phyloP scores from a whole-genome alignment of 2,797 vertebrate species.

The Tapera naevia region DNA sequence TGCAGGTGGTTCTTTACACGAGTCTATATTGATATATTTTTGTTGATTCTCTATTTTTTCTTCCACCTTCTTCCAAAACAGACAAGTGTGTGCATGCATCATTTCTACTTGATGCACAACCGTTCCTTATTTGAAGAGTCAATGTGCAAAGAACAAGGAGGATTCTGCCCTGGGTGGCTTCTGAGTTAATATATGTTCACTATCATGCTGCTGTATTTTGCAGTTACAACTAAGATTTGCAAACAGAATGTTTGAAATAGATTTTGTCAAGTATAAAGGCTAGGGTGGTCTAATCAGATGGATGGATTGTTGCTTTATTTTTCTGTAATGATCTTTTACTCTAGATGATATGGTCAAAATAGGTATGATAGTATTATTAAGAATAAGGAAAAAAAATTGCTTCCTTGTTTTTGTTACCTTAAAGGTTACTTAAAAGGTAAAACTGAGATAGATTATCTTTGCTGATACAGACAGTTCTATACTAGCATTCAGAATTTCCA shows the following conservation, averaged over 20 bases:
- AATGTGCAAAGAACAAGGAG: not conserved
- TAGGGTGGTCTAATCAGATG: not conserved
- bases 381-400: not conserved
- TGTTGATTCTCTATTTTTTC: not conserved
- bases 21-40: not conserved
- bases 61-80: not conserved
- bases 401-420: not conserved
- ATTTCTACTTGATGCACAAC: rapidly evolving
- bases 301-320: not conserved
- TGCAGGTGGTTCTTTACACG: not conserved
- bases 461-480: not conserved
- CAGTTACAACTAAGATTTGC: not conserved
- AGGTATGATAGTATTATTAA: not conserved
- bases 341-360: not conserved
- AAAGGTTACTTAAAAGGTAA: not conserved
- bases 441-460: not conserved
- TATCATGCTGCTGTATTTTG: not conserved
- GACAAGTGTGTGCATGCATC: not conserved
- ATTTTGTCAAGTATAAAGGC: not conserved
- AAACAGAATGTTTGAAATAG: not conserved
- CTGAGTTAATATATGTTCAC: not conserved
- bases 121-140: not conserved
- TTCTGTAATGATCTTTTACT: not conserved
- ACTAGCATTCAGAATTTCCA: not conserved
- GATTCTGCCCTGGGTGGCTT: not conserved